A percentile compares a stretch with the other conserved stretches of the same genome.
phyloP scores from a whole-genome alignment of 2,888 invertebrate genomes.

The Synanthedon vespiformis region DNA sequence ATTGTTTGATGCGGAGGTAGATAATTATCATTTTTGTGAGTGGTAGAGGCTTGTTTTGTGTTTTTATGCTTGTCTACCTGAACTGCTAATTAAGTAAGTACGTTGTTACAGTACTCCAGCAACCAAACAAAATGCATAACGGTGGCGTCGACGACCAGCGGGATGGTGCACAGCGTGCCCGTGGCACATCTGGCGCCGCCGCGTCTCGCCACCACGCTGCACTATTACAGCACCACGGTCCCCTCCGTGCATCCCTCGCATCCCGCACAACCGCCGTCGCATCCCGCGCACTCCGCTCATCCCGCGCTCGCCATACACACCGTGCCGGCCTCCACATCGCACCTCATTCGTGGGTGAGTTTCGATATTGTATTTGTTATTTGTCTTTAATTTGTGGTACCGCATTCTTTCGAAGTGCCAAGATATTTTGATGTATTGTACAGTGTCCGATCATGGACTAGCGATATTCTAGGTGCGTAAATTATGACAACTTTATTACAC shows the following conservation, averaged over 20 bases:
- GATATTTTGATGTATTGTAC: too few species aligned
- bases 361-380: too few species aligned
- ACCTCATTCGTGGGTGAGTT: constrained; percentile 52
- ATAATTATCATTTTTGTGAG: too few species aligned
- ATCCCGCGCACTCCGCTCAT: constrained; percentile 40
- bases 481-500: too few species aligned
- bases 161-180: constrained; percentile 59
- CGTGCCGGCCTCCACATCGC: constrained; percentile 47
- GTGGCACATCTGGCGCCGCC: constrained; percentile 50
- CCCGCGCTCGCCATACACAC: constrained; percentile 57
- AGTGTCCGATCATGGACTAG: too few species aligned
- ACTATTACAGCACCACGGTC: constrained; percentile 26
- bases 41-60: too few species aligned
- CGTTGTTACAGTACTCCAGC: constrained; percentile 35
- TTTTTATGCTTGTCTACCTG: neutral
- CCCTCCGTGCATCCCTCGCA: constrained; percentile 20
- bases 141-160: constrained; percentile 57
- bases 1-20: too few species aligned
- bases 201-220: constrained; percentile 49
- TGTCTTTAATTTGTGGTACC: too few species aligned
- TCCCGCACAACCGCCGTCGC: constrained; percentile 29
- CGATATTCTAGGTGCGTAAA: too few species aligned
- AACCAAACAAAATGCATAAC: constrained; percentile 59
- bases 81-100: neutral
- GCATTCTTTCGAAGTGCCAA: too few species aligned